Conservation (phyloP, 2,888 invertebrate genomes). For the Tupiocoris notatus region DNA sequence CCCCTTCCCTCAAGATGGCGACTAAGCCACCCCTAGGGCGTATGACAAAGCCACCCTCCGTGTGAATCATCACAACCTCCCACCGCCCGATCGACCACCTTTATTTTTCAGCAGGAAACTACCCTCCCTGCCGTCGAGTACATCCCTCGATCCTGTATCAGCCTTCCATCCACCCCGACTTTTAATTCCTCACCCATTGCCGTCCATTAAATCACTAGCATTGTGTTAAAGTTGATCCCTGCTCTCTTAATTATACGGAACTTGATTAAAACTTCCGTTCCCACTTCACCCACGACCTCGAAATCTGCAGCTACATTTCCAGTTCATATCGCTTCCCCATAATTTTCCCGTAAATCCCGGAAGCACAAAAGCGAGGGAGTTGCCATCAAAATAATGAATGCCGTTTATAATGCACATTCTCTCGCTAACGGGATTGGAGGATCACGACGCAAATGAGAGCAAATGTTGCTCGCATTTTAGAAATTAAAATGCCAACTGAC, state of each 20-base stretch:
- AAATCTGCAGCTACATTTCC: no score
- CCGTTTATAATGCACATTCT: no score
- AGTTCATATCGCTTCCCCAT: no score
- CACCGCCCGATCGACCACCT: slow-evolving; percentile 8
- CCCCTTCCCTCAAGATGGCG: slow-evolving; percentile 21
- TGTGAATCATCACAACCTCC: slow-evolving; percentile 38
- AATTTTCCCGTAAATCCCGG: no score
- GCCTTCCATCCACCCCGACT: slow-evolving; percentile 5
- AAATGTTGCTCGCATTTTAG: no score
- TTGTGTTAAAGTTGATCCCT: slow-evolving; percentile 29
- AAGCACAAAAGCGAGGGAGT: no score
- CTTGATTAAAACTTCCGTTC: slow-evolving; percentile 36
- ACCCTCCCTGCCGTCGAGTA: not conserved
- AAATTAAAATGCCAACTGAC: no score
- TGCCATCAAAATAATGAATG: no score
- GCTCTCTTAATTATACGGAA: slow-evolving; percentile 31
- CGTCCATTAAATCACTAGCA: slow-evolving; percentile 34
- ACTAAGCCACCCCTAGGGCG: slow-evolving; percentile 37
- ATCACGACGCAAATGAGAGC: no score
- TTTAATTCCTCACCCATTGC: slow-evolving; percentile 18
- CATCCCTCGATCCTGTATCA: not conserved
- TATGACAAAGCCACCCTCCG: slow-evolving; percentile 40
- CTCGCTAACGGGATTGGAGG: no score
- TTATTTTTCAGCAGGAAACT: not conserved
- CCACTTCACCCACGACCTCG: not conserved